Percentiles rank a stretch among this genome's conserved stretches.
Evolutionary conservation across 2,888 invertebrate species (phyloP).

Genomic region (Sipunculus nudus): DNA sequence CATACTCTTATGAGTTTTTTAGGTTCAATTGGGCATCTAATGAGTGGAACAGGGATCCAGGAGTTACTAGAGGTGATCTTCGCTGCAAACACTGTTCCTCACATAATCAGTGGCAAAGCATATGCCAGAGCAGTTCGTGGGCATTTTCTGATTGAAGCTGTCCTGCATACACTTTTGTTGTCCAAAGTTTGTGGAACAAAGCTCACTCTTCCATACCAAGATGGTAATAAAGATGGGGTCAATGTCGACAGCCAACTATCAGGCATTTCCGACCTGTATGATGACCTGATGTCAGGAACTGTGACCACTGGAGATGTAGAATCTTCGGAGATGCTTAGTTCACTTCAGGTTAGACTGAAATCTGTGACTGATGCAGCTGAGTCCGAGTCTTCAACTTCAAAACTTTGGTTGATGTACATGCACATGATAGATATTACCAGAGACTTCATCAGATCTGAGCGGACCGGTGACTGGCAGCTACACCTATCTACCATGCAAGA

Average conservation of each 20-base stretch:
- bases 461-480: conserved; percentile 42
- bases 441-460: conserved; percentile 39
- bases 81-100: conserved; percentile 41
- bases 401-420: conserved; percentile 40
- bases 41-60: conserved; percentile 41
- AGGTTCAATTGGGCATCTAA: conserved; percentile 43
- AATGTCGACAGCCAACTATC: too few species aligned
- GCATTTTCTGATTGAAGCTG: conserved; percentile 39
- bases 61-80: conserved; percentile 44
- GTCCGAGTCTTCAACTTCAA: conserved; percentile 16
- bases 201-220: neutral
- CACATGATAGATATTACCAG: conserved; percentile 39
- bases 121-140: conserved; percentile 37
- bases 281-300: too few species aligned
- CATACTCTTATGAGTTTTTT: conserved; percentile 45
- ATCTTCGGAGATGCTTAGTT: too few species aligned
- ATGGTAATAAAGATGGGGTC: neutral
- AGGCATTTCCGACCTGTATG: too few species aligned
- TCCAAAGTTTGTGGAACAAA: too few species aligned
- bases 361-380: neutral
- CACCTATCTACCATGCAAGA: conserved; percentile 31
- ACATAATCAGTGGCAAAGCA: conserved; percentile 48
- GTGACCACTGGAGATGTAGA: too few species aligned
- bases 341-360: too few species aligned
- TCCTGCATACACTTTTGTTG: neutral